Conservation (phyloP, 2,797 vertebrate genomes). For the Eulemur mongoz region DNA sequence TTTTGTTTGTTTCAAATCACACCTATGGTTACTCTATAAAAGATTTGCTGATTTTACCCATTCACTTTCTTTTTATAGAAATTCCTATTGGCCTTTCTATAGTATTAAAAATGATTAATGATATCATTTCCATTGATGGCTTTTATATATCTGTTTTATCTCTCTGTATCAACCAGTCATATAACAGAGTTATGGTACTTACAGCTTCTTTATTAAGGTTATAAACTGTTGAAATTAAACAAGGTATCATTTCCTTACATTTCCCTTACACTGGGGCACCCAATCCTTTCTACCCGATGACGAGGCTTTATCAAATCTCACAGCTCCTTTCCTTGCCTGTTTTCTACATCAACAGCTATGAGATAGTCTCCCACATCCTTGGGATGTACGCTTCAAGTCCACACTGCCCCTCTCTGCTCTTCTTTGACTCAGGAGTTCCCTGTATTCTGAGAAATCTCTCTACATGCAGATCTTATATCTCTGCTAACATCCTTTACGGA, state of each 20-base stretch:
- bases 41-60: not conserved
- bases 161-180: not conserved
- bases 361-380: not conserved
- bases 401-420: not conserved
- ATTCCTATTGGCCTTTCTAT: not conserved
- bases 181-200: not conserved
- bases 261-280: not conserved
- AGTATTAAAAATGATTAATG: not conserved
- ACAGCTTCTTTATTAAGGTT: not conserved
- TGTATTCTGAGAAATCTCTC: not conserved
- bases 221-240: not conserved
- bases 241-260: not conserved
- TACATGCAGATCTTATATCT: not conserved
- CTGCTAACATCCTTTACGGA: not conserved
- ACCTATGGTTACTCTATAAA: not conserved
- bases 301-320: not conserved
- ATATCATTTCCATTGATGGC: not conserved
- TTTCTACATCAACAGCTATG: not conserved
- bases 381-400: not conserved
- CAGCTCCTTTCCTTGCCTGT: not conserved
- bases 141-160: not conserved
- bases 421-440: not conserved
- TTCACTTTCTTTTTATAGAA: not conserved
- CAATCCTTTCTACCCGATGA: not conserved
- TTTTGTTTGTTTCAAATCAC: not conserved